Evolutionary conservation across 2,797 vertebrate species (phyloP), one percentile per base, ranked within the genome.

Genomic region (Mycteria americana): DNA sequence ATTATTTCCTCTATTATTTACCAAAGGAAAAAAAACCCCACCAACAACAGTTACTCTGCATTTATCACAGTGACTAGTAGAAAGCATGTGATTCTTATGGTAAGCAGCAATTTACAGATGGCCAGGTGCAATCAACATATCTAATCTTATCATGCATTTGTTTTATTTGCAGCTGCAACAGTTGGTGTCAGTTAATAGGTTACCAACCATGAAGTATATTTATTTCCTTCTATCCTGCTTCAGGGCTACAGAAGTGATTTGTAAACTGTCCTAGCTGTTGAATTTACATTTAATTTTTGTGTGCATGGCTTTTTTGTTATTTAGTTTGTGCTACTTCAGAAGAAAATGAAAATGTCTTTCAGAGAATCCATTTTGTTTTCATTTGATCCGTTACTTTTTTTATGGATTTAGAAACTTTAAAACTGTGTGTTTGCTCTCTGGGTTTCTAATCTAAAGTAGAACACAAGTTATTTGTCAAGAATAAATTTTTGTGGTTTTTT

Each of bases 131-230:
- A 93, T 88, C 56, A 90, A 96, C 89, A 28, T 95, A 94, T 96
- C 98, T 99, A 99, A 99, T 99, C 99, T 99, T 98, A 99, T 99
- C 98, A 94, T 89, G 91, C 91, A 97, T 93, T 97, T 98, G 96
- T 96, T 95, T 78, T 84, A 92, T 96, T 97, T 97, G 96, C 99
- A 99, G 99, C 99, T 99, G 98, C 97, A 95, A 97, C 97, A 97
- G 98, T 98, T 98, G 97, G 97, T 98, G 97, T 97, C 98, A 98
- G 98, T 98, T 98, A 98, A 98, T 98, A 98, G 98, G 98, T 99
- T 98, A 98, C 97, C 96, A 97, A 94, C 77, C 97, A 97, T 96
- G 97, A 90, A 92, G 95, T 97, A 78, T 97, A 97, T 97, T 97
- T 97, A 94, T 95, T 89, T 95, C 84, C 88, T 92, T 97, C 97